phyloP scores from a whole-genome alignment of 2,888 invertebrate species.

The Cynaeus angustus region DNA sequence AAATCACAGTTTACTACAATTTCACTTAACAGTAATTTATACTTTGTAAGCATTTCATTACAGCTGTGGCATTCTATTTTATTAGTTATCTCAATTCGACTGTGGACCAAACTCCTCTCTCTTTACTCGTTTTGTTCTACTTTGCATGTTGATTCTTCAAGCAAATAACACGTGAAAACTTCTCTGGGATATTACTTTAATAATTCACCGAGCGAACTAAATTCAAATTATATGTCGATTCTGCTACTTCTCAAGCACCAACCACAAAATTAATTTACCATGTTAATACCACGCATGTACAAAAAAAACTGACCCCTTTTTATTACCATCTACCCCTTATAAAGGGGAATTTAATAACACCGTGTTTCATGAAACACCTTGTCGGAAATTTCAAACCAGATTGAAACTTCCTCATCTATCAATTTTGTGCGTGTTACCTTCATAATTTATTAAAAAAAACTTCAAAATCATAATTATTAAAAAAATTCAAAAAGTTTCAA shows the following conservation, averaged over 20 bases:
- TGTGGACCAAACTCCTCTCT: slow-evolving; percentile 3
- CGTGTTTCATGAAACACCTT: no score
- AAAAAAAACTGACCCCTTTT: no score
- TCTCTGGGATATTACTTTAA: slow-evolving; percentile 17
- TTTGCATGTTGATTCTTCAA: slow-evolving; percentile 11
- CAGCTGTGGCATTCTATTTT: slow-evolving; percentile 28
- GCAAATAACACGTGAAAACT: slow-evolving; percentile 4
- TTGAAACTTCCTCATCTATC: no score
- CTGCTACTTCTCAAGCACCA: neutral
- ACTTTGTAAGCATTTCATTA: slow-evolving; percentile 28
- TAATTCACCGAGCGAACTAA: slow-evolving; percentile 26
- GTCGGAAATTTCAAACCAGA: no score
- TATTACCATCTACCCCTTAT: no score
- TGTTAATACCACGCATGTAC: no score
- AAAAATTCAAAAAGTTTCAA: no score
- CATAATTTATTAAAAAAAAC: no score
- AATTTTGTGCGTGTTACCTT: no score
- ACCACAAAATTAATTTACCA: neutral
- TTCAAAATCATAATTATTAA: no score
- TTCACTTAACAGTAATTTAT: slow-evolving; percentile 36
- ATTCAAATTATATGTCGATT: slow-evolving; percentile 32
- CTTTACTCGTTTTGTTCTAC: slow-evolving; percentile 21
- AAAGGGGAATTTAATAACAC: no score
- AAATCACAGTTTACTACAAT: slow-evolving; percentile 32
- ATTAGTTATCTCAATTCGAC: slow-evolving; percentile 24